Base-by-base conservation (phyloP, 2,797 vertebrate genomes). In the Rhinatrema bivittatum region DNA sequence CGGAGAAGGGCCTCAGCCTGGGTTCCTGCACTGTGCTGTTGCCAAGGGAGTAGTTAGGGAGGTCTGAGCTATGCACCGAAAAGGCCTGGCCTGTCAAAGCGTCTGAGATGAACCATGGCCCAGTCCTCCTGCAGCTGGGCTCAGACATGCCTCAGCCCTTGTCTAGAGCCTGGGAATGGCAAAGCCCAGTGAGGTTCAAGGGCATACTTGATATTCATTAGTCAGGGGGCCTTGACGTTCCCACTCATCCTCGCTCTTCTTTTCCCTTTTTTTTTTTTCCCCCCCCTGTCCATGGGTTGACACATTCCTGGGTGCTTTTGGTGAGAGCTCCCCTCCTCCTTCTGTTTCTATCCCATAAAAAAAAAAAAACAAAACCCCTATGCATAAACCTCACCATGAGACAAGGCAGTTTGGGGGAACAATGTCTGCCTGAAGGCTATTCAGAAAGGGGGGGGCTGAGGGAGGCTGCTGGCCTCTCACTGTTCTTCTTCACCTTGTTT, bases 141-240 rank as follows among this genome's bases (percentile, higher is more conserved):
- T 67, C 78, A 84, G 74, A 66, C 76, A 64, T 82, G 77, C 81
- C 88, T 81, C 82, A 33, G 82, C 80, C 72, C 85, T 87, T 81
- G 85, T 82, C 81, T 74, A 83, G 87, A 85, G 84, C 88, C 90
- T 96, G 92, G 92, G 94, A 98, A 97, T 87, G 74, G 83, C 52
- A 60, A 74, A 79, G 72, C 78, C 62, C 64, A 64, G 72, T 70
- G 73, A 85, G 82, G 81, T 86, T 87, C 83, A 87, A 86, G 85
- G 85, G 79, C 84, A 78, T 73, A 85, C 85, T 87, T 79, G 71
- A 89, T 90, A 94, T 92, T 92, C 91, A 94, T 92, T 88, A 89
- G 75, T 74, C 72, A 69, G 78, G 68, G 70, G 77, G 79, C 76
- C 76, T 76, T 79, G 71, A 82, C 70, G 63, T 80, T 67, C 70